A percentile compares a stretch with the other conserved stretches of the same genome.
phyloP scores from a whole-genome alignment of 2,888 invertebrate genomes.

The Pedicia rivosa region DNA sequence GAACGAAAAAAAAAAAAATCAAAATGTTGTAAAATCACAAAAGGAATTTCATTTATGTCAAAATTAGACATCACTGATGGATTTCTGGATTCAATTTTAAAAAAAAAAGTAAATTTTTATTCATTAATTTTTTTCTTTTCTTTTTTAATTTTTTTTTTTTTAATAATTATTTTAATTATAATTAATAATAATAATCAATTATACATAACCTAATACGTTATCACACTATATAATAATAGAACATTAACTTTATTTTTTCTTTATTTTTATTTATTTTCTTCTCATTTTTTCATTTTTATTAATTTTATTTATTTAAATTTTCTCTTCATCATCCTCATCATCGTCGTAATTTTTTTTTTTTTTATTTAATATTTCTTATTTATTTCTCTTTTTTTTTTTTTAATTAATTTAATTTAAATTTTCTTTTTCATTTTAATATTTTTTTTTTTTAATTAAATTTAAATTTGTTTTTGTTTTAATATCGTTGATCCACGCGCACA shows the following conservation, averaged over 20 bases:
- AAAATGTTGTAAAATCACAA: too few species aligned
- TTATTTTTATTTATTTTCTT: neutral
- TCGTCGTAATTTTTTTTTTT: too few species aligned
- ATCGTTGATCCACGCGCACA: conserved; percentile 13
- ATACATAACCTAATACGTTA: conserved; percentile 1
- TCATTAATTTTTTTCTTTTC: conserved; percentile 1
- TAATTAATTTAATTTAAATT: neutral
- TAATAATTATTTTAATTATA: conserved; percentile 3
- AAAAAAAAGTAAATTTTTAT: too few species aligned
- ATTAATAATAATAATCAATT: conserved; percentile 1
- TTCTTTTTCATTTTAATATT: neutral
- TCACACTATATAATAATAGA: neutral
- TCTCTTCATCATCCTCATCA: neutral
- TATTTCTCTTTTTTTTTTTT: neutral
- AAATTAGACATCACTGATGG: too few species aligned
- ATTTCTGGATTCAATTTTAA: too few species aligned
- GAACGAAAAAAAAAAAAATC: too few species aligned
- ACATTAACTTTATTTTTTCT: neutral
- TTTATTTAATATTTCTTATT: neutral
- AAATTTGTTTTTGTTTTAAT: conserved; percentile 4
- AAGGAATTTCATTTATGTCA: too few species aligned
- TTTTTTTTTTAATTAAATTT: conserved; percentile 3
- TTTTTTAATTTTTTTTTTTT: conserved; percentile 1
- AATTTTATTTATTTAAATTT: neutral
- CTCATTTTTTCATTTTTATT: neutral